phyloP scores from a whole-genome alignment of 2,113 vertebrate genomes.

The Chionis minor region DNA sequence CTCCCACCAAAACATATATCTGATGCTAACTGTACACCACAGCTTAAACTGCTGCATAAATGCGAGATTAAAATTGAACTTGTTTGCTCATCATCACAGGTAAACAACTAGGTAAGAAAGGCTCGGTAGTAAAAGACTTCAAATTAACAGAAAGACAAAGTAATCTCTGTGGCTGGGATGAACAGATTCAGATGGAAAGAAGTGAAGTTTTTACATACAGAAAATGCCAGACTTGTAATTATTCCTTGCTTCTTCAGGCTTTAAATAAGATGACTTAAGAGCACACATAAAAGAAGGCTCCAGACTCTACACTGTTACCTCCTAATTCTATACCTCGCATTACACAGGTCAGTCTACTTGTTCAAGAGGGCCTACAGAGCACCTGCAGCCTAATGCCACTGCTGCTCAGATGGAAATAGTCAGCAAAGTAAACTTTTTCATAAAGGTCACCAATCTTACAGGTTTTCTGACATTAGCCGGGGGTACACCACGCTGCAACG shows the following conservation, averaged over 20 bases:
- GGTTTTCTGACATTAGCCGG: background rate
- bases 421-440: background rate
- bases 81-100: background rate
- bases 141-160: background rate
- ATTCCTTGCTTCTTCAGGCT: background rate
- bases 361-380: background rate
- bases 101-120: background rate
- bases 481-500: accelerated
- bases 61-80: background rate
- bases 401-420: background rate
- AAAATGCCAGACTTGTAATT: background rate
- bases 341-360: background rate
- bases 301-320: background rate
- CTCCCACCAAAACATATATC: background rate
- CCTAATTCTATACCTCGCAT: background rate
- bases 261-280: background rate
- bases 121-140: background rate
- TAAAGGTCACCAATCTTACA: background rate
- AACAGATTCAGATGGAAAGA: background rate
- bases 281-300: background rate
- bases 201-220: background rate
- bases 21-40: background rate
- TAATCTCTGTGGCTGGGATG: background rate
- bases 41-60: background rate
- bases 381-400: background rate